phyloP scores from a whole-genome alignment of 64 coral and sea anemone species.

The Stylophora pistillata region DNA sequence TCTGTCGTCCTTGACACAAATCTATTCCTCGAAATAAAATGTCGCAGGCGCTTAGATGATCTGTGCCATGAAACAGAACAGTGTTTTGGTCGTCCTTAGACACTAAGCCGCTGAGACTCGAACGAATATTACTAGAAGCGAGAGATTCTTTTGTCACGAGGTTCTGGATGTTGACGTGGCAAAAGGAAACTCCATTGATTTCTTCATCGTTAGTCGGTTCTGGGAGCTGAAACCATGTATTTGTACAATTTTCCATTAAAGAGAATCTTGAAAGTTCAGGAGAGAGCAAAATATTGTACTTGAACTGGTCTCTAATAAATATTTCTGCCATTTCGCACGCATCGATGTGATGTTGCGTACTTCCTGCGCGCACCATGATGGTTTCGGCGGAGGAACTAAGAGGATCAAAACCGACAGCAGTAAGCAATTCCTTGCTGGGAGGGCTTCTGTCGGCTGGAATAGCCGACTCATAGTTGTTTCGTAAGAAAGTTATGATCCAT shows the following conservation, averaged over 20 bases:
- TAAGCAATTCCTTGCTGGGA: constrained; percentile 17
- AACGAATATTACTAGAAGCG: background rate
- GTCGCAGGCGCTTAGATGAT: constrained; percentile 65
- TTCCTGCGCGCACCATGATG: background rate
- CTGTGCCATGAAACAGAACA: constrained; percentile 80
- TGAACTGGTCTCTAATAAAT: constrained; percentile 37
- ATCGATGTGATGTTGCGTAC: constrained; percentile 34
- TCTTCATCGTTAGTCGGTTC: background rate
- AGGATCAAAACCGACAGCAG: constrained; percentile 29
- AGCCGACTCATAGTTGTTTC: constrained; percentile 5
- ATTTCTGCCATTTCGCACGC: constrained; percentile 33
- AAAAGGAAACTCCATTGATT: background rate
- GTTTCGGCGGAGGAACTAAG: constrained; percentile 2
- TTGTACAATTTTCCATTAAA: background rate
- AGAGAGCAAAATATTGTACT: constrained; percentile 27
- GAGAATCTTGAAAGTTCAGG: background rate
- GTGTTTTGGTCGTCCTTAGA: background rate
- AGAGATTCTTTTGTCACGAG: background rate
- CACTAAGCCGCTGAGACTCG: background rate
- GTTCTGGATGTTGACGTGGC: constrained; percentile 21
- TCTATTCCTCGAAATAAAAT: constrained; percentile 73
- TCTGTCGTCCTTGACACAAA: constrained; percentile 33
- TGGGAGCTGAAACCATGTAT: constrained; percentile 17
- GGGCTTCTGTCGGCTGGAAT: background rate
- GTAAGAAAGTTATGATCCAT: constrained; percentile 36